phyloP scores from a whole-genome alignment of 2,797 vertebrate species.

The Carduelis carduelis region DNA sequence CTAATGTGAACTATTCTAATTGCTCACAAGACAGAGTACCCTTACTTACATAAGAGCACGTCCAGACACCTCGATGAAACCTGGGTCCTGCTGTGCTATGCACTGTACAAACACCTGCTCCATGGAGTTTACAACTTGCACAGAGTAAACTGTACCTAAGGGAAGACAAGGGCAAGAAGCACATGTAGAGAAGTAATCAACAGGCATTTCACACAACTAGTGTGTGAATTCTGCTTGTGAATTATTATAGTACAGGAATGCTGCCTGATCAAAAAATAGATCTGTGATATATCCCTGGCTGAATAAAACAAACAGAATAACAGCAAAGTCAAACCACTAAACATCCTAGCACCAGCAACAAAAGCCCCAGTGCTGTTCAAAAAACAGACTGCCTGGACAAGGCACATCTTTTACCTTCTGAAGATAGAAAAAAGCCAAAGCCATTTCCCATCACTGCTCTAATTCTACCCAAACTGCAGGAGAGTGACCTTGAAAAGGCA shows the following conservation, averaged over 20 bases:
- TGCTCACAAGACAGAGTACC: not conserved
- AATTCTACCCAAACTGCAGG: not conserved
- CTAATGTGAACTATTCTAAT: not conserved
- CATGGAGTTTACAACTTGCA: not conserved
- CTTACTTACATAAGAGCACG: not conserved
- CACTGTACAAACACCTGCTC: not conserved
- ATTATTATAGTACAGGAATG: not conserved
- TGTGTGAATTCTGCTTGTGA: not conserved
- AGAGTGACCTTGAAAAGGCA: not conserved
- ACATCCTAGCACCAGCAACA: not conserved
- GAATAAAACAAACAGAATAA: not conserved
- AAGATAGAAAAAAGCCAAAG: not conserved
- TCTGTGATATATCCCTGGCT: not conserved
- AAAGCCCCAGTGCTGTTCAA: not conserved
- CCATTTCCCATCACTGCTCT: not conserved
- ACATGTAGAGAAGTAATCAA: not conserved
- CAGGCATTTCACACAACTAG: not conserved
- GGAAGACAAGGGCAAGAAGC: not conserved
- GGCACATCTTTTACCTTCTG: not conserved
- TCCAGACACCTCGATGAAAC: not conserved
- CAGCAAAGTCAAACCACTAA: not conserved
- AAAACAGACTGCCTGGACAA: not conserved
- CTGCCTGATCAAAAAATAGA: not conserved
- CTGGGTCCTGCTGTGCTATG: not conserved
- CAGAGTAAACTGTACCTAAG: not conserved